Conservation (phyloP, 2,888 invertebrate species). For the Trichopria drosophilae region DNA sequence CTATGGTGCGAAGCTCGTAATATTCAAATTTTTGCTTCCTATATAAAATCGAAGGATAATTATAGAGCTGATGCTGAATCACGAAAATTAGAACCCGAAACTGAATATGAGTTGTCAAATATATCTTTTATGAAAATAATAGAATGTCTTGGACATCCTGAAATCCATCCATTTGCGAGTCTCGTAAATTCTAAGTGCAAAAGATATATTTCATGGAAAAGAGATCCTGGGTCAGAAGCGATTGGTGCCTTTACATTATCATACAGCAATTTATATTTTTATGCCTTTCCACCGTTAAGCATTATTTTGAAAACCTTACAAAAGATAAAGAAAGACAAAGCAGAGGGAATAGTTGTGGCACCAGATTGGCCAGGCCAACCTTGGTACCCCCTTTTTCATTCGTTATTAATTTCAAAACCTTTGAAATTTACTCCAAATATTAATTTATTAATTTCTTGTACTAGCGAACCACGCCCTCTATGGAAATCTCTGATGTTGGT, state of each 20-base stretch:
- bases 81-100: not conserved
- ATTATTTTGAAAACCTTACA: not conserved
- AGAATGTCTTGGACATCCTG: not conserved
- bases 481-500: not conserved
- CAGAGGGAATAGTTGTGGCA: not conserved
- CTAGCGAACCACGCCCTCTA: not conserved
- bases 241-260: not conserved
- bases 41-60: not conserved
- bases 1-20: not conserved
- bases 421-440: not conserved
- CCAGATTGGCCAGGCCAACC: not conserved
- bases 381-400: not conserved
- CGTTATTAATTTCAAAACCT: not conserved
- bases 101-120: not conserved
- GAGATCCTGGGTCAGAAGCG: not conserved
- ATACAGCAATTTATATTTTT: not conserved
- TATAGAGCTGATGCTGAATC: not conserved
- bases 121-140: not conserved
- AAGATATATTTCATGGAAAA: not conserved
- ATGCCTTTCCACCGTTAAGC: not conserved
- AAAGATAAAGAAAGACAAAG: not conserved
- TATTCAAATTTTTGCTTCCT: not conserved
- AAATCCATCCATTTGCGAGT: not conserved
- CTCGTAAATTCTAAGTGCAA: not conserved
- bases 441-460: not conserved